Evolutionary conservation across 2,797 vertebrate species (phyloP).

Genomic region (Tinamus major): DNA sequence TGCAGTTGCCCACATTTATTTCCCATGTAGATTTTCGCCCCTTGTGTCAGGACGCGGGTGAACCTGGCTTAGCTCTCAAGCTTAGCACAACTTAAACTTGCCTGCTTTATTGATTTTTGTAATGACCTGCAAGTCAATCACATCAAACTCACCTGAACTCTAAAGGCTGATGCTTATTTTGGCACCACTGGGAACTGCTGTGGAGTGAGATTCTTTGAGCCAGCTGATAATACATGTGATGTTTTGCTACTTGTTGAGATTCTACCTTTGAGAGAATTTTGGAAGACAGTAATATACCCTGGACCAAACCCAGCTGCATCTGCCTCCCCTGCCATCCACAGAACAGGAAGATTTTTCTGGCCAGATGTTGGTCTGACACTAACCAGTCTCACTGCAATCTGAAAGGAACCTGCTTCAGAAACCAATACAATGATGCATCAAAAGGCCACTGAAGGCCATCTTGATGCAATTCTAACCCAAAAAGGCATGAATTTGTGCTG

Average conservation of each 20-base stretch:
- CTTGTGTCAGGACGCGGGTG: background rate
- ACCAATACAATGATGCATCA: accelerated
- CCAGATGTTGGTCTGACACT: background rate
- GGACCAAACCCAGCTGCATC: background rate
- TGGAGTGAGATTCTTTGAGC: background rate
- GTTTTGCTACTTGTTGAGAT: background rate
- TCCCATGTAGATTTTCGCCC: background rate
- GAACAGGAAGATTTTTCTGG: background rate
- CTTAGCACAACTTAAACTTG: background rate
- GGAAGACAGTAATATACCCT: background rate
- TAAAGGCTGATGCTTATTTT: background rate
- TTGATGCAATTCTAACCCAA: background rate
- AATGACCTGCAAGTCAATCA: background rate
- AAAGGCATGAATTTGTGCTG: background rate
- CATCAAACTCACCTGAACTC: background rate
- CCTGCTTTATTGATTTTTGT: background rate
- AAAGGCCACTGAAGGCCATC: accelerated
- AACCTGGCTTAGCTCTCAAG: background rate
- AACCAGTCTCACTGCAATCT: accelerated
- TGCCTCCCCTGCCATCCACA: background rate
- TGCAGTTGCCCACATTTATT: background rate
- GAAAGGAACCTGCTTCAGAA: background rate
- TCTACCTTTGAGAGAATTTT: background rate
- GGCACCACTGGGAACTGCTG: background rate
- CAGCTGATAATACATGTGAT: background rate